Evolutionary conservation across 1,140 invertebrate genomes (phyloP).

Genomic region (Popillia japonica): DNA sequence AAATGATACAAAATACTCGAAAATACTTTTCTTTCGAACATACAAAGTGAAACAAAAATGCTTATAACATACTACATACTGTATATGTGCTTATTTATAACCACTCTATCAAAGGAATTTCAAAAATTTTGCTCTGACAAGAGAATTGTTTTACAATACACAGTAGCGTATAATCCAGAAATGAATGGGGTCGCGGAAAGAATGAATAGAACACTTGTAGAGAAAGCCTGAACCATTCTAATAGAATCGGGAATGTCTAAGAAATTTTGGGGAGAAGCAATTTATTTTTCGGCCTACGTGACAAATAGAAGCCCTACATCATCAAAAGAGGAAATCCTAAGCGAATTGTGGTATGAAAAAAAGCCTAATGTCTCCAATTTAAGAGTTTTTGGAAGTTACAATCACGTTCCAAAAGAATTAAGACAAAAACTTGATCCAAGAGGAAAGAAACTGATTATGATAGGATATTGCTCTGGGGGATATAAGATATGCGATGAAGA

Average conservation of each 20-base stretch:
- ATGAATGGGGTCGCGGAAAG: slow-evolving; percentile 61
- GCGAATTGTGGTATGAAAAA: slow-evolving; percentile 53
- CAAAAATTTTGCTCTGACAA: slow-evolving; percentile 47
- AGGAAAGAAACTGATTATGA: background rate
- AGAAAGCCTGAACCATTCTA: slow-evolving; percentile 35
- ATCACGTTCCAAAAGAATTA: background rate
- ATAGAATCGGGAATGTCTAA: slow-evolving; percentile 19
- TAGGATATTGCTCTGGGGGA: background rate
- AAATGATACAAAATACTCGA: too few relatives aligned
- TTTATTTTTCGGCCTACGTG: slow-evolving; percentile 12
- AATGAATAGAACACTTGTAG: slow-evolving; percentile 46
- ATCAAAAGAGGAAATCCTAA: slow-evolving; percentile 47
- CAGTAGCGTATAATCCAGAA: slow-evolving; percentile 54
- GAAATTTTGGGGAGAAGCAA: slow-evolving; percentile 38
- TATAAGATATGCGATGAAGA: slow-evolving; percentile 11
- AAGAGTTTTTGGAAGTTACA: background rate
- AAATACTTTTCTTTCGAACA: too few relatives aligned
- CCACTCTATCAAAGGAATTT: slow-evolving; percentile 44
- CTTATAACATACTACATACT: too few relatives aligned
- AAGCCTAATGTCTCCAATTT: slow-evolving; percentile 48
- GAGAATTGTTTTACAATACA: slow-evolving; percentile 47
- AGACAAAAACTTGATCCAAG: background rate
- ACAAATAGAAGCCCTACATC: slow-evolving; percentile 37
- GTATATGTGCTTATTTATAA: too few relatives aligned
- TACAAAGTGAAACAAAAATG: too few relatives aligned